Evolutionary conservation across 1,140 invertebrate species (phyloP).

Genomic region (Drosophila yakuba): DNA sequence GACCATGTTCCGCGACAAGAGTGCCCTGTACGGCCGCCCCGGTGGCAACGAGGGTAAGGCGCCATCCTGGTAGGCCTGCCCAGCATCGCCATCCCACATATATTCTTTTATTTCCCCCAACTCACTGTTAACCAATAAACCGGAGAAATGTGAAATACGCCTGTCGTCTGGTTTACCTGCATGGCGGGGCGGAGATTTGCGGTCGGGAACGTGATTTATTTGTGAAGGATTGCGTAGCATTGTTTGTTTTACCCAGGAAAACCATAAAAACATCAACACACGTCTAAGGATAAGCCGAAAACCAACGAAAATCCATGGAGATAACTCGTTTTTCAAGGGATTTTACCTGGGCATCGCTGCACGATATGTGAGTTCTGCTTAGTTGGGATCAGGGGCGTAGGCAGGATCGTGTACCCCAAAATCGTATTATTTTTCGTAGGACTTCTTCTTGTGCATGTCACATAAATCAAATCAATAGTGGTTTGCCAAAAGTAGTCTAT

Average conservation of each 20-base stretch:
- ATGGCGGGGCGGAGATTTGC: conserved; percentile 25
- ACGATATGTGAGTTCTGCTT: neutral
- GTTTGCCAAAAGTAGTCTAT: neutral
- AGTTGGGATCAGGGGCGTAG: neutral
- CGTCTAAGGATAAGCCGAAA: conserved; percentile 54
- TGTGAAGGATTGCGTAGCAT: conserved; percentile 71
- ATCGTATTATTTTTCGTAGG: neutral
- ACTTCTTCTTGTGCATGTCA: neutral
- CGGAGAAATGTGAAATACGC: conserved; percentile 46
- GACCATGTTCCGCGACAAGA: conserved; percentile 91
- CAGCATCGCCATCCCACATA: conserved; percentile 24
- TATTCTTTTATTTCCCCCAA: conserved; percentile 23
- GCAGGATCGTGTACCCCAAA: neutral
- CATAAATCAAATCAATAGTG: neutral
- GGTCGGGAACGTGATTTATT: conserved; percentile 68
- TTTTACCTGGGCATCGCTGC: conserved; percentile 43
- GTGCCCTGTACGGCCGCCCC: conserved; percentile 89
- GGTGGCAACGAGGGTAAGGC: conserved; percentile 87
- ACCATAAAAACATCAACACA: conserved; percentile 68
- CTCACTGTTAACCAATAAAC: conserved; percentile 65
- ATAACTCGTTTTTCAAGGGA: conserved; percentile 61
- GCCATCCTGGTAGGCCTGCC: conserved; percentile 88
- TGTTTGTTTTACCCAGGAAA: conserved; percentile 66
- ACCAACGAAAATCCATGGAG: conserved; percentile 19
- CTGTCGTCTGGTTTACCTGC: conserved; percentile 29